These are phyloP conservation scores for Sorex araneus DNA, from an alignment of 2,113 vertebrate species.

Conservation along the genomic window DNA sequence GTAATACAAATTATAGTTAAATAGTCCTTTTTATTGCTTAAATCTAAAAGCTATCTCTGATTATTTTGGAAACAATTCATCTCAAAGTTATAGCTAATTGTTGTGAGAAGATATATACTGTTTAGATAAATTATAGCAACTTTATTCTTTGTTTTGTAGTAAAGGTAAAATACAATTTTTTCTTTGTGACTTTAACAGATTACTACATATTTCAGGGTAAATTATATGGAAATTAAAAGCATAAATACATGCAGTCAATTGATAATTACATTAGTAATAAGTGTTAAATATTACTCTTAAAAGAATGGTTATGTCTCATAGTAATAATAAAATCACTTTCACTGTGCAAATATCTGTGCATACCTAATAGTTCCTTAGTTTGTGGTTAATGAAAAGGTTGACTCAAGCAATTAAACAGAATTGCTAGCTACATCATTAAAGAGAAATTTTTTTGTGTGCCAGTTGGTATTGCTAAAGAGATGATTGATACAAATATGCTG, in stretches of 20 bases:
- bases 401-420: not conserved
- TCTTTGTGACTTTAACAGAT: not conserved
- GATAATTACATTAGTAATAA: not conserved
- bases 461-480: conserved; percentile 52
- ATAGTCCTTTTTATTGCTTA: conserved; percentile 11
- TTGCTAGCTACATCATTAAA: conserved; percentile 48
- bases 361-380: conserved; percentile 10
- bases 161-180: not conserved
- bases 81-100: not conserved
- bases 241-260: not conserved
- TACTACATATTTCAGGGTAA: not conserved
- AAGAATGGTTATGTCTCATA: not conserved
- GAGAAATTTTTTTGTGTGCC: conserved; percentile 1
- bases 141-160: not conserved
- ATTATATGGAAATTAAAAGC: not conserved
- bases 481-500: conserved; percentile 49
- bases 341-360: conserved; percentile 32
- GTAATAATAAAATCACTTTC: conserved; percentile 33
- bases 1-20: not conserved
- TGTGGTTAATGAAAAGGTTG: conserved; percentile 23
- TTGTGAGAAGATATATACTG: not conserved
- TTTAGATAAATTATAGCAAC: conserved; percentile 39
- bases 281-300: not conserved
- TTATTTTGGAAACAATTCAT: conserved; percentile 31
- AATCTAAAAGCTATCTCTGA: not conserved